Evolutionary conservation across 2,888 invertebrate species (phyloP).

Genomic region (Acronicta leporina): DNA sequence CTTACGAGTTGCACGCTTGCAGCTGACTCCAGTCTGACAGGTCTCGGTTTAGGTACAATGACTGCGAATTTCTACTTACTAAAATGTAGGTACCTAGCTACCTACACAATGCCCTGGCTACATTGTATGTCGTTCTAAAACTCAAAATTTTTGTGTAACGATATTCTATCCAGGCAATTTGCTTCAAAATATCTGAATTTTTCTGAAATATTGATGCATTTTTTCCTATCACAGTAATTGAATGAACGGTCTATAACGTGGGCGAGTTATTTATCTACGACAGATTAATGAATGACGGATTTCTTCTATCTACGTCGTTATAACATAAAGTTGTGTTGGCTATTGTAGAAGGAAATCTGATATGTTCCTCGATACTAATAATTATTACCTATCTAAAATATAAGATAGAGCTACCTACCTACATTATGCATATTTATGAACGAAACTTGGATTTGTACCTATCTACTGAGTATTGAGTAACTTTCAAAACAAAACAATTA

Average conservation of each 20-base stretch:
- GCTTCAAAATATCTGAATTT: conserved; percentile 21
- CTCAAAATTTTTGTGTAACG: neutral
- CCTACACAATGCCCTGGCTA: neutral
- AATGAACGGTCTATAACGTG: conserved; percentile 37
- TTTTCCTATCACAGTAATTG: conserved; percentile 38
- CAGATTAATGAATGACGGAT: conserved; percentile 50
- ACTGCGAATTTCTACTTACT: neutral
- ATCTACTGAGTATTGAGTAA: no score
- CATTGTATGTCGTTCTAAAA: conserved; percentile 18
- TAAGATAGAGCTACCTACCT: no score
- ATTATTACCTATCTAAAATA: no score
- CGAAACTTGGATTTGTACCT: no score
- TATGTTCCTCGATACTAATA: no score
- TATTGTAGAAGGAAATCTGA: conserved; percentile 24
- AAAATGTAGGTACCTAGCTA: no score
- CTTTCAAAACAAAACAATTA: no score
- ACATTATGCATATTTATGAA: no score
- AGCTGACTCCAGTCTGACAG: neutral
- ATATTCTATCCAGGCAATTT: conserved; percentile 10
- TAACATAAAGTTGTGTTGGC: conserved; percentile 19
- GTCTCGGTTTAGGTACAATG: neutral
- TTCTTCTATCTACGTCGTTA: conserved; percentile 23
- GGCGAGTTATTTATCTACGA: conserved; percentile 48
- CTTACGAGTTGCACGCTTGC: neutral
- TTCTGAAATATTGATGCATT: conserved; percentile 34